Conservation (phyloP, 2,888 invertebrate genomes). For the Tigriopus californicus region DNA sequence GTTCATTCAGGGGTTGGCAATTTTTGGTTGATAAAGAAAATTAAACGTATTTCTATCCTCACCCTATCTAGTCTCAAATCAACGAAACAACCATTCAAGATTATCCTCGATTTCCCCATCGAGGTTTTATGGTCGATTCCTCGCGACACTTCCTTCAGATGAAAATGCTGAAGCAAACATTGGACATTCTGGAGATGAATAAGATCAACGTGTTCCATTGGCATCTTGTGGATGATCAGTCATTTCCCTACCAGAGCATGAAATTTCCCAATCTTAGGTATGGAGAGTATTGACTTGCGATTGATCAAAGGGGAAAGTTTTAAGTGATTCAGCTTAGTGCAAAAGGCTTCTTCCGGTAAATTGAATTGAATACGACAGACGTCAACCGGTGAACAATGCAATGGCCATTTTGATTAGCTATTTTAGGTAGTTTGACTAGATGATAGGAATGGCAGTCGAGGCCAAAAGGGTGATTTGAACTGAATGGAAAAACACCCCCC, state of each 20-base stretch:
- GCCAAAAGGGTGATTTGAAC: too few species aligned
- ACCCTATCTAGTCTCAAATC: conserved; percentile 45
- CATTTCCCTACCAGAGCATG: conserved; percentile 68
- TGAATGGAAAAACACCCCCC: too few species aligned
- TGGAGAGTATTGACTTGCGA: too few species aligned
- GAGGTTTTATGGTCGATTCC: conserved; percentile 71
- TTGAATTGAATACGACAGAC: too few species aligned
- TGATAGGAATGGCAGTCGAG: too few species aligned
- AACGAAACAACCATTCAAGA: conserved; percentile 50
- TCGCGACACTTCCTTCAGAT: conserved; percentile 65
- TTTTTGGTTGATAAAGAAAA: not conserved
- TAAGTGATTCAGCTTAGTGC: too few species aligned
- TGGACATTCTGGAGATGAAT: conserved; percentile 75
- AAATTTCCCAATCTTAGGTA: conserved; percentile 56
- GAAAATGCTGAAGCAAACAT: conserved; percentile 39
- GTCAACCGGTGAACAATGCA: too few species aligned
- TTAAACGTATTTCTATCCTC: not conserved
- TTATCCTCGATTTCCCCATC: conserved; percentile 53
- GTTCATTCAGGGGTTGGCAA: not conserved
- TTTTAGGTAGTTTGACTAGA: too few species aligned
- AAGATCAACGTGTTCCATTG: conserved; percentile 87
- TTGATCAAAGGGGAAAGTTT: conserved; percentile 24
- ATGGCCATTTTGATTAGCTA: too few species aligned
- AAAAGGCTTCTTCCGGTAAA: too few species aligned
- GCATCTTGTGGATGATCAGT: conserved; percentile 85